Evolutionary conservation across 1,140 invertebrate species (phyloP).

Genomic region (Trichonephila inaurata): DNA sequence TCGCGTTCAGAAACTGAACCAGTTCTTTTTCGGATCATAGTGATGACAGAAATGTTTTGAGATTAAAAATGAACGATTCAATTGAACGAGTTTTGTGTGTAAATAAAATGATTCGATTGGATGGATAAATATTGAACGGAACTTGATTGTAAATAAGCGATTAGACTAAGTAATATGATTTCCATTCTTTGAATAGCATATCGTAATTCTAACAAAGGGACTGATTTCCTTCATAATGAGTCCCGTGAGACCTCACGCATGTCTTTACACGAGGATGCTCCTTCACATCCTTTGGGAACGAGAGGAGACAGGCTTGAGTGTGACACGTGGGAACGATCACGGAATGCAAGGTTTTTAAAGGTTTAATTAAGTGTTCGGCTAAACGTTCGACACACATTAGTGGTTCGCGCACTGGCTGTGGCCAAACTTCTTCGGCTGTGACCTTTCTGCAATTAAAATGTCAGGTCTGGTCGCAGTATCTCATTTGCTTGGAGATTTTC

Average conservation of each 20-base stretch:
- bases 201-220: too few relatives aligned
- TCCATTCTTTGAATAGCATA: too few relatives aligned
- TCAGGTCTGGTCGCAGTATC: background rate
- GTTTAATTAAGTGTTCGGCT: conserved; percentile 64
- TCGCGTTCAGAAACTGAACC: too few relatives aligned
- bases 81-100: too few relatives aligned
- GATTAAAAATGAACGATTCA: too few relatives aligned
- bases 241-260: conserved; percentile 47
- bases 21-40: too few relatives aligned
- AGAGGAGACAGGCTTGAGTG: conserved; percentile 72
- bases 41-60: too few relatives aligned
- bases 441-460: conserved; percentile 14
- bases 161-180: too few relatives aligned
- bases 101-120: too few relatives aligned
- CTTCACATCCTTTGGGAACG: conserved; percentile 69
- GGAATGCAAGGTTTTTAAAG: conserved; percentile 57
- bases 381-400: conserved; percentile 41
- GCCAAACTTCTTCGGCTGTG: background rate
- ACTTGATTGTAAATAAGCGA: too few relatives aligned
- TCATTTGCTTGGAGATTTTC: background rate
- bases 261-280: background rate
- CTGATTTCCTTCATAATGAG: background rate
- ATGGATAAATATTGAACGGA: too few relatives aligned
- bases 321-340: conserved; percentile 67
- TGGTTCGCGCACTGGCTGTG: conserved; percentile 3